Conservation (phyloP, 2,113 vertebrate genomes). For the Chaetorhynchus papuensis region DNA sequence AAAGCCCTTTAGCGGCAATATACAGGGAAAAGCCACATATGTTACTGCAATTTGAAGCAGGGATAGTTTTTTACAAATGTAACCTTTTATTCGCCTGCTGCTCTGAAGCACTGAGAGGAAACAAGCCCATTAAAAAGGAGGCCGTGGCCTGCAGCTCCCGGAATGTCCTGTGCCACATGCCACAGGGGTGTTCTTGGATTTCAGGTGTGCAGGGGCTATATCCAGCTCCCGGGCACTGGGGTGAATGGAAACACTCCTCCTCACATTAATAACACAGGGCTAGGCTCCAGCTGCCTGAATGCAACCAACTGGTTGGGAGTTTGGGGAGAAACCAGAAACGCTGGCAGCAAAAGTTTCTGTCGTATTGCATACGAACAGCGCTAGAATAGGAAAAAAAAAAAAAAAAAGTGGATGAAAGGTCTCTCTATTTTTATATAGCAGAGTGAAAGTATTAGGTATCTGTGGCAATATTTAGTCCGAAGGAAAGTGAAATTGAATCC, state of each 20-base stretch:
- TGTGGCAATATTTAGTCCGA: neutral
- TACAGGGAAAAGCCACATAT: neutral
- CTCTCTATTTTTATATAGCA: slow-evolving; percentile 27
- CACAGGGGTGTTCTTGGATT: neutral
- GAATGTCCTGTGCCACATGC: neutral
- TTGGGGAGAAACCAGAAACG: neutral
- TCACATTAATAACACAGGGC: neutral
- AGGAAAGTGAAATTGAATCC: slow-evolving; percentile 48
- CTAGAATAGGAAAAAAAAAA: neutral
- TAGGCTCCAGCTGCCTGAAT: neutral
- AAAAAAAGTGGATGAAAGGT: neutral
- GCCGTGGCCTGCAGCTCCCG: rapidly evolving
- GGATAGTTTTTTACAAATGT: neutral
- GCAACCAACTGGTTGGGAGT: neutral
- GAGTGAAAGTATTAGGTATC: slow-evolving; percentile 16
- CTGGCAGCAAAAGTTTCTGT: neutral
- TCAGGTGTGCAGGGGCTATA: neutral
- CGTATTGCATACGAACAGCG: neutral
- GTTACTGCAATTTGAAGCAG: neutral
- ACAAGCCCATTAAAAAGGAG: neutral
- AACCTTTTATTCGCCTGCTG: neutral
- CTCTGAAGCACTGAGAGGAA: neutral
- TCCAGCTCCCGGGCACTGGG: neutral
- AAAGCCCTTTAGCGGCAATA: neutral
- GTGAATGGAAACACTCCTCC: neutral